Base-by-base conservation (phyloP, 2,113 vertebrate genomes). In the Arenaria interpres region DNA sequence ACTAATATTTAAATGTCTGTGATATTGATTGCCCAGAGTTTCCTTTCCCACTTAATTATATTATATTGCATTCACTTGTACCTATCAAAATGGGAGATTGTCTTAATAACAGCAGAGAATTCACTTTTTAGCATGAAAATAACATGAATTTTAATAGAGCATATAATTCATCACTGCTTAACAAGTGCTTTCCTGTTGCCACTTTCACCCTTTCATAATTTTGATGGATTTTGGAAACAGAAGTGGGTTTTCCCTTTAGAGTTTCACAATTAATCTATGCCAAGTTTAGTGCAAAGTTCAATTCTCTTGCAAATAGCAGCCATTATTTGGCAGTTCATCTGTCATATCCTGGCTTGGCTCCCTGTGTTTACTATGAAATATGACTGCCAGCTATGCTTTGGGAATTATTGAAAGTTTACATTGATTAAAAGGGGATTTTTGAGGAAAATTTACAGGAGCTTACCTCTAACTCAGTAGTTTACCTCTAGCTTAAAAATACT, bases 251-350 rank as follows among this genome's bases (percentile, higher is more conserved):
- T 95, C 94, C 91, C 90, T 89, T 73, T 25, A 62, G 95, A 96
- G 57, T 89, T 95, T 89, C 94, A 35, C 86, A 64, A 97, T 95
- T 96, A 86, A 90, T 93, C 85, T 93, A 19, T 84, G 87, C 96
- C 96, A 95, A 92, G 86, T 95, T 93, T 92, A 96, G 95, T 95
- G 94, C 96, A 96, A 96, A 95, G 96, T 95, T 96, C 96, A 97
- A 4, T 97, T 95, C 91, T 96, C 96, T 91, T 92, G 92, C 96
- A 96, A 96, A 92, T 84, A 96, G 96, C 94, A 96, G 92, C 95
- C 90, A 93, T 92, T 95, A 87, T 96, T 93, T 96, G 96, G 95
- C 95, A 95, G 94, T 93, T 90, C 89, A 75, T 96, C 94, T 92
- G 95, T 92, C 95, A 81, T 60, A 84, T 95, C 92, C 94, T 97